These are phyloP conservation scores for Chitala chitala DNA, from an alignment of 2,113 vertebrate species.

Conservation along the genomic window DNA sequence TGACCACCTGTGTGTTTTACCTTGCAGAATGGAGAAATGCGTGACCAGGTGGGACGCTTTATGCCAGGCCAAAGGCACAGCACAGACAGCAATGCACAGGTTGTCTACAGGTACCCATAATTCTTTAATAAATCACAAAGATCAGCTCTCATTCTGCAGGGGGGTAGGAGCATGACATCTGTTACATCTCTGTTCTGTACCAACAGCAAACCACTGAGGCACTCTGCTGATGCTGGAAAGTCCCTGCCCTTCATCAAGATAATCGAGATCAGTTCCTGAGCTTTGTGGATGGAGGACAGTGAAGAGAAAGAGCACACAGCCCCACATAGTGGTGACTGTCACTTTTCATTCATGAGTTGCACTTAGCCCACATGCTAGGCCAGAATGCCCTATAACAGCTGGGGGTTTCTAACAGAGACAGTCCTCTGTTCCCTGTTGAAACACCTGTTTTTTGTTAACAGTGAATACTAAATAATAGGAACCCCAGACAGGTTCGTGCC, in stretches of 20 bases:
- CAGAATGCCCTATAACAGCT: no score
- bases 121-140: not conserved
- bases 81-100: slow-evolving; percentile 61
- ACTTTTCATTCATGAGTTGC: no score
- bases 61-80: slow-evolving; percentile 57
- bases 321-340: no score
- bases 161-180: not conserved
- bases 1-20: slow-evolving; percentile 1
- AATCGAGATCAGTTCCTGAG: slow-evolving; percentile 72
- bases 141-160: not conserved
- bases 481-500: no score
- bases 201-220: slow-evolving; percentile 63
- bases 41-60: slow-evolving; percentile 77
- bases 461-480: no score
- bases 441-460: no score
- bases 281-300: not conserved
- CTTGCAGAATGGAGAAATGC: slow-evolving; percentile 81
- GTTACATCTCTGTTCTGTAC: not conserved
- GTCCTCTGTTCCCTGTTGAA: no score
- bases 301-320: no score
- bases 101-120: slow-evolving; percentile 66
- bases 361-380: no score
- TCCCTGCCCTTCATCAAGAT: slow-evolving; percentile 79
- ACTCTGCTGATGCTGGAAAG: slow-evolving; percentile 57
- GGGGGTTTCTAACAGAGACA: no score